These are phyloP conservation scores for Sebastes matsubarae DNA, from an alignment of 2,797 vertebrate genomes.

Conservation along the genomic window DNA sequence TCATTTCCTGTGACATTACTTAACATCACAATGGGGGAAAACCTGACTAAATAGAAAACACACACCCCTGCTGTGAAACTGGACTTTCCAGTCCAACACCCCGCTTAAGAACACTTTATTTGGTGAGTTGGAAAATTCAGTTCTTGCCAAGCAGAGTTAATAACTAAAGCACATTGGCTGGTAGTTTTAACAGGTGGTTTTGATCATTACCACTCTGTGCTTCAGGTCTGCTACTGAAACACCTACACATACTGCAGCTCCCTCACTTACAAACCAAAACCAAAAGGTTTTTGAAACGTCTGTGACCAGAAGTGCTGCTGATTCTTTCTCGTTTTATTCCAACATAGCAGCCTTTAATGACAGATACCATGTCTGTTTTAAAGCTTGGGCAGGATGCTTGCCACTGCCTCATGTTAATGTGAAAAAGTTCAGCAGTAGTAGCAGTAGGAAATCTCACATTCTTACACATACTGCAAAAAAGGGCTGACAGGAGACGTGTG, in stretches of 20 bases:
- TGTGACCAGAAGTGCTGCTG: not conserved
- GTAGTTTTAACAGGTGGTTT: slow-evolving; percentile 61
- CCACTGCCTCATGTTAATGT: not conserved
- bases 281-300: not conserved
- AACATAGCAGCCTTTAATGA: not conserved
- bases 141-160: slow-evolving; percentile 36
- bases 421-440: not conserved
- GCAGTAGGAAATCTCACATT: not conserved
- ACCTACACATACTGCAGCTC: not conserved
- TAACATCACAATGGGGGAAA: slow-evolving; percentile 34
- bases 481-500: slow-evolving; percentile 2
- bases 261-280: not conserved
- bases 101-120: slow-evolving; percentile 39
- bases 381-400: not conserved
- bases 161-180: slow-evolving; percentile 35
- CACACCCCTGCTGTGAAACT: slow-evolving; percentile 5
- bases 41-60: slow-evolving; percentile 28
- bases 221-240: slow-evolving; percentile 2
- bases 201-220: slow-evolving; percentile 22
- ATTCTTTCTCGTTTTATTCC: not conserved
- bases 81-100: slow-evolving; percentile 38
- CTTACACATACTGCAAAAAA: not conserved
- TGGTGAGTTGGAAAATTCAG: slow-evolving; percentile 54
- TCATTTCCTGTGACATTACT: slow-evolving; percentile 13
- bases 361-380: not conserved